Percentiles rank a stretch among this genome's conserved stretches.
These are phyloP conservation scores for Theretra japonica DNA, from an alignment of 2,888 invertebrate species.

Conservation along the genomic window DNA sequence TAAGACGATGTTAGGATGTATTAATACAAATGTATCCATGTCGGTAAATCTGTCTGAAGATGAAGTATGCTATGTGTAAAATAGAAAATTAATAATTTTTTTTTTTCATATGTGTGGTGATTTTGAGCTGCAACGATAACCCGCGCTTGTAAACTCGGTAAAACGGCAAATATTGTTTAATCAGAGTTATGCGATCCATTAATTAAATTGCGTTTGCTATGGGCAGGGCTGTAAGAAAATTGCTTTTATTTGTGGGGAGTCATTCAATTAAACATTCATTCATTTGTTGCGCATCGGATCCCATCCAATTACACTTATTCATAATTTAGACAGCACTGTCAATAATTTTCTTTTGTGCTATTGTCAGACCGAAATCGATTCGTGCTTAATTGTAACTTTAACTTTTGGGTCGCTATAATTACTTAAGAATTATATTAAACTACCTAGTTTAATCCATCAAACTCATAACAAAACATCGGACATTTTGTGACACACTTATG, in stretches of 20 bases:
- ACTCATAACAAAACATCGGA: too few species aligned
- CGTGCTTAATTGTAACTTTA: too few species aligned
- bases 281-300: conserved; percentile 71
- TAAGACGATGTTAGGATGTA: too few species aligned
- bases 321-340: conserved; percentile 61
- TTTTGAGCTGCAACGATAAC: neutral
- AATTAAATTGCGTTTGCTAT: conserved; percentile 71
- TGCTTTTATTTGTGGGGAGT: conserved; percentile 78
- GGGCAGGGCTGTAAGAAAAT: conserved; percentile 73
- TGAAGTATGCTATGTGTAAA: neutral
- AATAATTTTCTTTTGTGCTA: neutral
- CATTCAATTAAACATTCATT: conserved; percentile 76
- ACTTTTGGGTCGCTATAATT: too few species aligned
- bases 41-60: too few species aligned
- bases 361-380: too few species aligned
- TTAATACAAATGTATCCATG: too few species aligned
- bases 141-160: conserved; percentile 15
- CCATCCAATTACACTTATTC: conserved; percentile 74
- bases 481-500: too few species aligned
- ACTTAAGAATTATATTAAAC: too few species aligned
- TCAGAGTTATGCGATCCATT: conserved; percentile 74
- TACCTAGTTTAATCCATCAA: too few species aligned
- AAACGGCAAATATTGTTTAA: conserved; percentile 55
- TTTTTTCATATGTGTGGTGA: neutral
- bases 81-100: neutral